phyloP scores from a whole-genome alignment of 2,113 vertebrate genomes.

The Charina bottae region DNA sequence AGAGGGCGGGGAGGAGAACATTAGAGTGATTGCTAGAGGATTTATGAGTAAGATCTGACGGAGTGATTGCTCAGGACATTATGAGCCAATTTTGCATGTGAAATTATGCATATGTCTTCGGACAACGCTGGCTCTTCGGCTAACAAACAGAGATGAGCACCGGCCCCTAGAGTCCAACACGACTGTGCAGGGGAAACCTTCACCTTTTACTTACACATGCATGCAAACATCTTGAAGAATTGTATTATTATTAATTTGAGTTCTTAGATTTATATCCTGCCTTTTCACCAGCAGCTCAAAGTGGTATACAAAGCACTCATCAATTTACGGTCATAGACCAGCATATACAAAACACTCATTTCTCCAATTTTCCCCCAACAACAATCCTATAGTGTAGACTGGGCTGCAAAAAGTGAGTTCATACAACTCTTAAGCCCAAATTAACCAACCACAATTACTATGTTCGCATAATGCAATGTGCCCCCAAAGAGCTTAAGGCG shows the following conservation, averaged over 20 bases:
- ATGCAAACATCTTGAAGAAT: neutral
- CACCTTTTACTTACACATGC: neutral
- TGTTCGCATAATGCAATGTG: neutral
- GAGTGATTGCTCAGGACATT: neutral
- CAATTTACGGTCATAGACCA: neutral
- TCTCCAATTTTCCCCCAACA: no score
- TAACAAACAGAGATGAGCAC: no score
- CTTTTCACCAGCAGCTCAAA: neutral
- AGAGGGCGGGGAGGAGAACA: no score
- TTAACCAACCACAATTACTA: neutral
- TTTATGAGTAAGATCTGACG: conserved; percentile 46
- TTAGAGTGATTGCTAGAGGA: neutral
- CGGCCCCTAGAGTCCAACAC: no score
- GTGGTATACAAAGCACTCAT: neutral
- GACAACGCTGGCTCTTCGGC: no score
- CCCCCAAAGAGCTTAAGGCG: neutral
- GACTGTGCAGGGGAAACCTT: no score
- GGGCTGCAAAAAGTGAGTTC: neutral
- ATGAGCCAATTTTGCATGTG: neutral
- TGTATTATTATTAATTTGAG: neutral
- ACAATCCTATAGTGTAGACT: neutral
- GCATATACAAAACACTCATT: neutral
- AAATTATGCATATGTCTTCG: neutral
- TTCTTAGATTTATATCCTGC: neutral
- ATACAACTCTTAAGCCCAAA: neutral